Conservation (phyloP, 1,140 invertebrate species). For the Micrasema minimum region DNA sequence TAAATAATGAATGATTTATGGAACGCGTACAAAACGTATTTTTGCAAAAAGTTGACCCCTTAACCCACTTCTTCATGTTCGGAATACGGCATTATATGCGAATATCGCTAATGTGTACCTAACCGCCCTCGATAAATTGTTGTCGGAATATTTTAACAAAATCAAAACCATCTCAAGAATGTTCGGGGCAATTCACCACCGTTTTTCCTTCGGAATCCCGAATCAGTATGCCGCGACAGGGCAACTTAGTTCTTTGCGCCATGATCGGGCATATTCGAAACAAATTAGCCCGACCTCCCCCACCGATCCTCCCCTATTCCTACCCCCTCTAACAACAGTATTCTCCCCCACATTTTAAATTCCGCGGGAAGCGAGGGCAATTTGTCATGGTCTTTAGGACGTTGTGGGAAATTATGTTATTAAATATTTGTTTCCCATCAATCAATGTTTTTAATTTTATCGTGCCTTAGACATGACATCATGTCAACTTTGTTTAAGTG, state of each 20-base stretch:
- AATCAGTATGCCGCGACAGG: constrained; percentile 46
- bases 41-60: too few relatives aligned
- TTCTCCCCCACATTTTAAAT: constrained; percentile 15
- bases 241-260: constrained; percentile 12
- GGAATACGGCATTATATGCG: too few relatives aligned
- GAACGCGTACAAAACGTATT: constrained; percentile 1
- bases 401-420: constrained; percentile 33
- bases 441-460: constrained; percentile 35
- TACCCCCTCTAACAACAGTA: constrained; percentile 11
- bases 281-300: constrained; percentile 42
- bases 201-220: constrained; percentile 33
- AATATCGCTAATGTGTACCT: too few relatives aligned
- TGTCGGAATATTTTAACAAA: constrained; percentile 27
- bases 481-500: constrained; percentile 21
- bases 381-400: constrained; percentile 32
- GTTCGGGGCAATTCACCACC: constrained; percentile 14
- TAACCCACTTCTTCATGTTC: too few relatives aligned
- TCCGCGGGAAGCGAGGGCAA: constrained; percentile 19
- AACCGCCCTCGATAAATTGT: constrained; percentile 16
- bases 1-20: not conserved
- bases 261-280: constrained; percentile 53
- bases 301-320: not conserved
- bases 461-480: constrained; percentile 10
- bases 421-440: constrained; percentile 30
- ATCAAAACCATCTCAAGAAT: constrained; percentile 36